These are phyloP conservation scores for Aplysia californica DNA, from an alignment of 1,140 invertebrate species.

Conservation along the genomic window DNA sequence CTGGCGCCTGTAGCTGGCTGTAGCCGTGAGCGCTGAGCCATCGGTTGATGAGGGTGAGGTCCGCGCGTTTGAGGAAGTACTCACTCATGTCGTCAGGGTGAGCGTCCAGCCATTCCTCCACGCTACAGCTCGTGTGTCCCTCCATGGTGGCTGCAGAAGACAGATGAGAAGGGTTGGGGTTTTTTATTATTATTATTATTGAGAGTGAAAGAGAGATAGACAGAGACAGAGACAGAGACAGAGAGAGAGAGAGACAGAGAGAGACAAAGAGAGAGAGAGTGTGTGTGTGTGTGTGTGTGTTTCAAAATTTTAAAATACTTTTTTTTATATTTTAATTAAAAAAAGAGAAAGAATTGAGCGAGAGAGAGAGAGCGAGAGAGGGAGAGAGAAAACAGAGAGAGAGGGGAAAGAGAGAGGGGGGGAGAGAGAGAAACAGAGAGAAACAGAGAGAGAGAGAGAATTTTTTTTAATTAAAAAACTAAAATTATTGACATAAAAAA, in stretches of 20 bases:
- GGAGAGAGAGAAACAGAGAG: too few species aligned
- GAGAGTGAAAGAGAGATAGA: neutral
- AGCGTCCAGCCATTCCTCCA: conserved; percentile 70
- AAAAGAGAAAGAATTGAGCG: neutral
- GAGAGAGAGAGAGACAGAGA: neutral
- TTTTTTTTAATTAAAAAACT: too few species aligned
- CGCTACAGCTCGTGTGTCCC: conserved; percentile 30
- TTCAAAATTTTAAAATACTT: neutral
- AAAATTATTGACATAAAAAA: too few species aligned
- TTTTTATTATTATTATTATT: neutral
- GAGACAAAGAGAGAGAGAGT: neutral
- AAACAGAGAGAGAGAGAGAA: too few species aligned
- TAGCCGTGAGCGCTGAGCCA: conserved; percentile 69
- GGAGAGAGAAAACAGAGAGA: neutral
- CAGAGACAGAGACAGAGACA: neutral
- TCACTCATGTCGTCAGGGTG: conserved; percentile 68
- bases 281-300: too few species aligned
- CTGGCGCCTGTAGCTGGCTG: conserved; percentile 11
- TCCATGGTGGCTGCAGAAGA: neutral
- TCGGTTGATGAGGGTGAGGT: conserved; percentile 69
- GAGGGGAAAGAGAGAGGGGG: neutral
- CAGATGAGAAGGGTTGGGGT: neutral
- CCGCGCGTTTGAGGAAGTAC: conserved; percentile 70
- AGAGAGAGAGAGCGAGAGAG: too few species aligned
- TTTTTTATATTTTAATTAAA: neutral